These are phyloP conservation scores for Peromyscus leucopus DNA, from an alignment of 2,113 vertebrate genomes.

Conservation along the genomic window DNA sequence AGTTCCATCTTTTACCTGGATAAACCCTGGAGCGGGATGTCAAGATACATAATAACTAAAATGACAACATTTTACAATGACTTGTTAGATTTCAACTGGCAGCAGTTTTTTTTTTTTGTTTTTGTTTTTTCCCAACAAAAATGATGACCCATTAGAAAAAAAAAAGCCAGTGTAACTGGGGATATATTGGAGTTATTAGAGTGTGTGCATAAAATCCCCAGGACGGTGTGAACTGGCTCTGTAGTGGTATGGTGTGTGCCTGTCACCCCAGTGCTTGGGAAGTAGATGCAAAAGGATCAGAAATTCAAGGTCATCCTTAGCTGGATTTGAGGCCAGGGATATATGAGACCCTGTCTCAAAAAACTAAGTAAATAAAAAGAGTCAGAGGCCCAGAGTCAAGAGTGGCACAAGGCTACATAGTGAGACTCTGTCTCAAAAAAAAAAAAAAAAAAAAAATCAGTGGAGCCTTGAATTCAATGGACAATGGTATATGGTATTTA, in stretches of 20 bases:
- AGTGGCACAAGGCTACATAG: background rate
- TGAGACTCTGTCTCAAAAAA: background rate
- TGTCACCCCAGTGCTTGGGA: background rate
- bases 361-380: background rate
- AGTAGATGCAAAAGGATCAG: background rate
- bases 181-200: background rate
- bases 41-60: background rate
- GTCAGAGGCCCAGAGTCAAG: too few species aligned
- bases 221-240: too few species aligned
- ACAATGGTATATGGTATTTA: background rate
- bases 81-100: background rate
- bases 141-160: background rate
- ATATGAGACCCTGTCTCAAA: background rate
- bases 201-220: background rate
- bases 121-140: background rate
- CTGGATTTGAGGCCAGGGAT: background rate
- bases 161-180: background rate
- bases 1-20: background rate
- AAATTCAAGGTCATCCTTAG: background rate
- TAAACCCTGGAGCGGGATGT: background rate
- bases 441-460: background rate
- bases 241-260: background rate
- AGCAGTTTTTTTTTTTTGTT: background rate
- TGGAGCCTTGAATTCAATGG: constrained; percentile 4
- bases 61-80: background rate